Conservation (phyloP, 2,797 vertebrate species). For the Orientallactaga sibirica region DNA sequence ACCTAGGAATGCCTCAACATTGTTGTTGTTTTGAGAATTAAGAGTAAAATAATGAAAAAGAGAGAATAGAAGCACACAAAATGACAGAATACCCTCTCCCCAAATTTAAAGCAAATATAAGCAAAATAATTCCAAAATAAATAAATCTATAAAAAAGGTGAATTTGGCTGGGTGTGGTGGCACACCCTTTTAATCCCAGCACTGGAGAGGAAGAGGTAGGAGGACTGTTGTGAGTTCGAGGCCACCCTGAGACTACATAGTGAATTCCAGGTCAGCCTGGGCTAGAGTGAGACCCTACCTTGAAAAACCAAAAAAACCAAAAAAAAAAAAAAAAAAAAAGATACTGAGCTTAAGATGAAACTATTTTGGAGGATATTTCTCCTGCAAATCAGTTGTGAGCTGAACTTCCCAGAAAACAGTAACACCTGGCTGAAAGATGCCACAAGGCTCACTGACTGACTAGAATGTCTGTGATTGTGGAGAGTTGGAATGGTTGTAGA, state of each 20-base stretch:
- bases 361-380: background rate
- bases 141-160: background rate
- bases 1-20: background rate
- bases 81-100: background rate
- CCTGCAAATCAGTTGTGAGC: background rate
- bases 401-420: background rate
- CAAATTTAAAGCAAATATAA: background rate
- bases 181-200: too few species aligned
- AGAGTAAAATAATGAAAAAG: background rate
- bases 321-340: background rate
- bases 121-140: slow-evolving; percentile 26
- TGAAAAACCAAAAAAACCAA: too few species aligned
- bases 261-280: too few species aligned
- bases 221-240: too few species aligned
- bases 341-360: slow-evolving; percentile 18
- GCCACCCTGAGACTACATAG: too few species aligned
- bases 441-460: background rate
- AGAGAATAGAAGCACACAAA: background rate
- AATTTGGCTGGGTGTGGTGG: background rate
- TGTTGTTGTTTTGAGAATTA: background rate
- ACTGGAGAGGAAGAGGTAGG: too few species aligned
- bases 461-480: background rate
- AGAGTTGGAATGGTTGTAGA: background rate
- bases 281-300: too few species aligned
- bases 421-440: background rate